Evolutionary conservation across 2,113 vertebrate species (phyloP).

Genomic region (Sminthopsis crassicaudata): DNA sequence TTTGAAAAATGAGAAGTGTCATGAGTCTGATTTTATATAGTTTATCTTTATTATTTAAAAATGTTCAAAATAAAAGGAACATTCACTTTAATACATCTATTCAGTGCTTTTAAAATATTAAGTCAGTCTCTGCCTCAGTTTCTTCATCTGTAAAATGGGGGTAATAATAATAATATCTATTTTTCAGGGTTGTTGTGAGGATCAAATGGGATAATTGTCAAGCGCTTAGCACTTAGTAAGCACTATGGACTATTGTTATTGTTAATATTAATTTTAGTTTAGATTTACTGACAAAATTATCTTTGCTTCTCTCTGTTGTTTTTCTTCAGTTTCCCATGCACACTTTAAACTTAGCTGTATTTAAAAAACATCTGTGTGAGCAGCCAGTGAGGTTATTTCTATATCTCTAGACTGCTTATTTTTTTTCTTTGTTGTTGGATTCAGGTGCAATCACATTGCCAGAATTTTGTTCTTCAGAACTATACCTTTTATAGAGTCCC

Average conservation of each 20-base stretch:
- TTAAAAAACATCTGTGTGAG: background rate
- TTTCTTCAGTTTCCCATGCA: background rate
- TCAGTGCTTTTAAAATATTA: background rate
- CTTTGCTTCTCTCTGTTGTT: background rate
- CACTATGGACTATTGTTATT: background rate
- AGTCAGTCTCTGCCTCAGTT: background rate
- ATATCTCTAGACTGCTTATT: background rate
- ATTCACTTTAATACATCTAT: background rate
- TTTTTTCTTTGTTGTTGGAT: background rate
- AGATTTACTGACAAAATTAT: background rate
- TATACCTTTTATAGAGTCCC: background rate
- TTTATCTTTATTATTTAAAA: conserved; percentile 57
- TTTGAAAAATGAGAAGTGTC: conserved; percentile 41
- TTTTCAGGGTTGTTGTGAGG: background rate
- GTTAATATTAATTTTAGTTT: background rate
- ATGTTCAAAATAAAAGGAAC: background rate
- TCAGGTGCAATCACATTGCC: background rate
- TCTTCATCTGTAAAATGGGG: background rate
- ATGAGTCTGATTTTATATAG: conserved; percentile 33
- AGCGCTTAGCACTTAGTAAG: background rate
- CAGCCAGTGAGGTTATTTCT: background rate
- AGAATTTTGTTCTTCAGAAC: background rate
- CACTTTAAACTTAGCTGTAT: background rate
- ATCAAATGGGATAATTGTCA: background rate
- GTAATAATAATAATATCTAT: background rate